These are phyloP conservation scores for Timandra comae DNA, from an alignment of 2,888 invertebrate genomes.

Conservation along the genomic window DNA sequence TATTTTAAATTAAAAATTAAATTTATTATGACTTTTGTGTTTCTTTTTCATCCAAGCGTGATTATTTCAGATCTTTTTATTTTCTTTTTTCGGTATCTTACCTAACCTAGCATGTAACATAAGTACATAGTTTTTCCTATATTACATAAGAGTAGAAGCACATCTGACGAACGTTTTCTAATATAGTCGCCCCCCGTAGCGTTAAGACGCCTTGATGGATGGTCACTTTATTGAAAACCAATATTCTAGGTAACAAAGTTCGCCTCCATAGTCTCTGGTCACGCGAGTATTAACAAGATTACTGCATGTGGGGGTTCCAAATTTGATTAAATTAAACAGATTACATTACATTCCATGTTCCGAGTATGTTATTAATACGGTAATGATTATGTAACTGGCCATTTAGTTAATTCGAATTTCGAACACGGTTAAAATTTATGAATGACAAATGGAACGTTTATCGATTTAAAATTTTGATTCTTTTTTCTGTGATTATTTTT, in stretches of 20 bases:
- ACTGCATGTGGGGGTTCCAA: slow-evolving; percentile 31
- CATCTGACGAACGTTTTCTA: slow-evolving; percentile 68
- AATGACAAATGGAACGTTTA: too few relatives aligned
- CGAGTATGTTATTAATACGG: too few relatives aligned
- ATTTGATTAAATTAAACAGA: slow-evolving; percentile 35
- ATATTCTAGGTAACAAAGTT: slow-evolving; percentile 45
- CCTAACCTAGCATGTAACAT: background rate
- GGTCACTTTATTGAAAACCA: slow-evolving; percentile 70
- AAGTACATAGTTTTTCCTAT: background rate
- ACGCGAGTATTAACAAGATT: slow-evolving; percentile 54
- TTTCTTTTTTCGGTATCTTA: too few relatives aligned
- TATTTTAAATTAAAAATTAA: too few relatives aligned
- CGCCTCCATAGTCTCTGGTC: slow-evolving; percentile 49
- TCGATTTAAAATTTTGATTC: too few relatives aligned
- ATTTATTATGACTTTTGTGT: too few relatives aligned
- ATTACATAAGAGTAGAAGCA: slow-evolving; percentile 14
- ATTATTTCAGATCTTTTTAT: background rate
- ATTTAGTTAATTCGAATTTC: too few relatives aligned
- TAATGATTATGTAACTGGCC: too few relatives aligned
- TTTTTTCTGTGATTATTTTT: too few relatives aligned
- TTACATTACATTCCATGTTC: too few relatives aligned
- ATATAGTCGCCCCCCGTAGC: slow-evolving; percentile 68
- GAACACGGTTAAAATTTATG: too few relatives aligned
- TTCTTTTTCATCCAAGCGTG: background rate
- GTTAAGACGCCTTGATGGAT: slow-evolving; percentile 69